Conservation (phyloP, 2,888 invertebrate species). For the Cheiracanthium punctorium region DNA sequence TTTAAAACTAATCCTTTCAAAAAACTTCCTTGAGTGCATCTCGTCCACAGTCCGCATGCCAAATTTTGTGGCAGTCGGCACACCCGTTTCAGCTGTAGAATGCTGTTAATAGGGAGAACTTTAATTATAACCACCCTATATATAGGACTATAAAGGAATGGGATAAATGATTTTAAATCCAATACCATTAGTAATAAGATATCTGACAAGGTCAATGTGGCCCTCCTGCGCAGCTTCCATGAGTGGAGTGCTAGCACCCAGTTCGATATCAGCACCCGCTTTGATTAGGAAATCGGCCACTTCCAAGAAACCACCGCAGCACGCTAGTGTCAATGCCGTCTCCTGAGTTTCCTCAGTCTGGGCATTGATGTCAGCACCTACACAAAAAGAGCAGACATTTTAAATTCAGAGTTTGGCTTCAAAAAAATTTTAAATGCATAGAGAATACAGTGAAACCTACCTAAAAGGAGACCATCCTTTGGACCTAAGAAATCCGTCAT, state of each 20-base stretch:
- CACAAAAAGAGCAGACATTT: neutral
- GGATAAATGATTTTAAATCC: no score
- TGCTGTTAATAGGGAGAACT: no score
- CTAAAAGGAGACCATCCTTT: no score
- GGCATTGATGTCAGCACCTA: slow-evolving; percentile 94
- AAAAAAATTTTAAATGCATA: neutral
- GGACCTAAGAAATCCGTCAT: no score
- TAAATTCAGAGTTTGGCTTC: neutral
- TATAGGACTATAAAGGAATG: no score
- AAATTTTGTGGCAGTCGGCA: no score
- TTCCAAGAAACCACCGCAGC: slow-evolving; percentile 95
- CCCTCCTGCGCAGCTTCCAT: slow-evolving; percentile 99
- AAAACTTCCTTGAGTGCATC: no score
- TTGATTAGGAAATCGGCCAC: slow-evolving; percentile 96
- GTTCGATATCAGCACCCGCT: slow-evolving; percentile 94
- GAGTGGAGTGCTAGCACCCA: slow-evolving; percentile 95
- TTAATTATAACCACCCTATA: no score
- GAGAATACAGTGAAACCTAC: no score
- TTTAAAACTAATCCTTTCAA: no score
- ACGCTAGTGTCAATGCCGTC: slow-evolving; percentile 94
- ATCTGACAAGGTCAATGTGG: slow-evolving; percentile 93
- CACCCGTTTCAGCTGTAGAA: no score
- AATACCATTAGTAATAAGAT: slow-evolving; percentile 84
- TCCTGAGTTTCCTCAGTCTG: slow-evolving; percentile 99
- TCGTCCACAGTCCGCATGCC: no score